Evolutionary conservation across 2,797 vertebrate genomes (phyloP), one percentile per base, ranked within the genome.

Genomic region (Acridotheres tristis): DNA sequence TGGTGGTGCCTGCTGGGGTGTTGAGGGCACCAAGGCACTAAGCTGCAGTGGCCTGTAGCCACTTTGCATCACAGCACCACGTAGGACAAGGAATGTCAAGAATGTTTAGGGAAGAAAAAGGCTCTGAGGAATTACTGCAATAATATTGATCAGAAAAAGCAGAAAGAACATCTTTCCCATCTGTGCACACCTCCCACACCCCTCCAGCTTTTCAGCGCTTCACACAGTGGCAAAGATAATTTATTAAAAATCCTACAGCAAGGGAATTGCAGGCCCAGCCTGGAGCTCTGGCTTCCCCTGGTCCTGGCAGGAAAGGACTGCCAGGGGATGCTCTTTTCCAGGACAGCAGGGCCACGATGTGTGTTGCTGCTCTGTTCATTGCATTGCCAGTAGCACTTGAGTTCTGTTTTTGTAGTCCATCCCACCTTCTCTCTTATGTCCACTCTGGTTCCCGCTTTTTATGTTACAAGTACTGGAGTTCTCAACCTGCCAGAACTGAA

Each of bases 401-500:
- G 18, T 72, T 36, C 58, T 58, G 40, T 43, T 94, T 69, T 77
- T 58, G 7, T 32, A 45, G 76, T 40, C 50, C 63, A 38, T 95
- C 83, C 83, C 80, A 71, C 59, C 47, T 80, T 80, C 67, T 74
- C 58, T 85, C 71, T 94, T 54, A 83, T n/a, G 91, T 87, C 88
- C 74, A 51, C 78, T 61, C 45, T 54, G 42, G 32, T 90, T 94
- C 85, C 74, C 0, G 0, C 23, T 89, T 93, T 92, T 95, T 61
- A 54, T 78, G 27, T 78, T 66, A 23, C 32, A 6, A 72, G 27
- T 45, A 67, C 42, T 88, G 53, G 71, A 90, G 85, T 83, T 79
- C 79, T 91, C 67, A 94, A 91, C 89, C 86, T 88, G 90, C 90
- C 94, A 96, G 93, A 57, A 61, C 77, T 95, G 89, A 94, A 96